Base-by-base conservation (phyloP, 2,888 invertebrate genomes). In the Nomada fucata region DNA sequence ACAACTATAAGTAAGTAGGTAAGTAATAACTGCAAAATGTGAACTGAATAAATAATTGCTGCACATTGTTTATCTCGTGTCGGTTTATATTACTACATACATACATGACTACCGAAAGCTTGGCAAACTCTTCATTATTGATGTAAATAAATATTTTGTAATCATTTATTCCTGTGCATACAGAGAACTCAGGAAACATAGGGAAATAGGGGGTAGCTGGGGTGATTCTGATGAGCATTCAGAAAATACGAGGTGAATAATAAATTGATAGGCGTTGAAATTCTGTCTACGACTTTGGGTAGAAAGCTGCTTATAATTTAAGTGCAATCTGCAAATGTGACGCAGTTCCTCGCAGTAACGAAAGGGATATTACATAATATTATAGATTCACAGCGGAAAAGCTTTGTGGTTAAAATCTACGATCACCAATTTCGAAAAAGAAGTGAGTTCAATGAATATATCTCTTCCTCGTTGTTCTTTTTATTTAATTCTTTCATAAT, bases 331-430 rank as follows among this genome's bases (percentile, higher is more conserved):
- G n/a, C 26, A 64, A 64, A 42, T 44, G 44, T 29, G 53, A 72
- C 44, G 53, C 53, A 63, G 26, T 60, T 60, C 67, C 67, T 57
- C 23, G 50, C 36, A 50, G 73, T 57, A 20, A 20, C 36, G 57
- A 59, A 74, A 47, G 65, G 57, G 44, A 36, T n/a, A 50, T 74
- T 74, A 50, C 29, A 29, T 29, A 29, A 29, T 29, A 29, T 7
- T 29, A 29, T 67, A 67, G 67, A 47, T 67, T 59, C 29, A 18
- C 55, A 18, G 47, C 18, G n/a, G 23, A 52, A 57, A 74, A 74
- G 67, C 59, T 74, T 74, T 59, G 59, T 44, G n/a, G n/a, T 63
- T 72, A 57, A 68, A 74, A 74, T 47, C 42, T 68, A 74, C 55
- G 59, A 74, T 74, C 57, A 13, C 36, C 73, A 67, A 67, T 50